Base-by-base conservation (phyloP, 1,140 invertebrate genomes). In the Littorina saxatilis region DNA sequence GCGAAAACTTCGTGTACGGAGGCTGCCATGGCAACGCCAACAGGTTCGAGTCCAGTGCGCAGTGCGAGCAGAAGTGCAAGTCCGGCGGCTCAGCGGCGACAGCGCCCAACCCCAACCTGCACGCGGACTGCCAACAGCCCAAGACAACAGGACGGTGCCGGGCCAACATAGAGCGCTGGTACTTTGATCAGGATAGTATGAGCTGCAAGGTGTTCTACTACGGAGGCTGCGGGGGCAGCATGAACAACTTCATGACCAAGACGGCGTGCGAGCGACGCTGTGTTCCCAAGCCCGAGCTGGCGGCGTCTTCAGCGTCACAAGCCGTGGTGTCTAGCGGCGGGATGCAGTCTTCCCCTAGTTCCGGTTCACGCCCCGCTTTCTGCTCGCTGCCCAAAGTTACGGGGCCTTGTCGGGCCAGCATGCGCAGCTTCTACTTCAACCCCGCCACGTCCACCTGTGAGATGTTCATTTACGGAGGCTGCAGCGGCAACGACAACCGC, bases 1-100 rank as follows among this genome's bases (percentile, higher is more conserved):
- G 95, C 84, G 89, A 93, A 55, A 88, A 93, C 85, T 95, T 95
- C 90, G 93, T 94, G 76, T 95, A 94, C 82, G 95, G 95, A 0
- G 95, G 95, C 76, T 95, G 95, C 85, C 93, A 94, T 77, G 95
- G 95, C 77, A 95, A 95, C 89, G 92, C 88, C 66, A 96, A 96
- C 93, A 94, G 94, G 86, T 96, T 96, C 91, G 91, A 93, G 83
- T 93, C 93, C 81, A 84, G 92, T 50, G 87, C 91, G 92, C 74
- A 95, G 94, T 55, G 61, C 61, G 50, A 66, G 5, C 35, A 50
- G 4, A 29, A 35, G n/a, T 78, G 76, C 76, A 43, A 63, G 23
- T 20, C 58, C 13, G 20, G 29, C 35, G n/a, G n/a, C n/a, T n/a
- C n/a, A n/a, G n/a, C n/a, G n/a, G n/a, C n/a, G n/a, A n/a, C n/a